A percentile compares a stretch with the other conserved stretches of the same genome.
Conservation (phyloP, 2,113 vertebrate species). For the Elephas maximus region DNA sequence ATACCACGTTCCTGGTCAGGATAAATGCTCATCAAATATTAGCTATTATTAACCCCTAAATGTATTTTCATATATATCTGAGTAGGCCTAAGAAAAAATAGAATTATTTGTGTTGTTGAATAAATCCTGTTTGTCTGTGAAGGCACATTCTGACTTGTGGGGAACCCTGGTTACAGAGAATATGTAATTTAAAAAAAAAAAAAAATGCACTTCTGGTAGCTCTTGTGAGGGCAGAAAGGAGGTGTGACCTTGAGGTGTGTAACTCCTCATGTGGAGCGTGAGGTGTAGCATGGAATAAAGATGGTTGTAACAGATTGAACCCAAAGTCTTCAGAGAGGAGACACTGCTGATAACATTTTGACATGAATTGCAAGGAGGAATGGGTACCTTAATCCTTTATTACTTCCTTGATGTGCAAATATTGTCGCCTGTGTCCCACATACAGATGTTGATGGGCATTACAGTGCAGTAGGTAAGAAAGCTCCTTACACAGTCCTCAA, state of each 20-base stretch:
- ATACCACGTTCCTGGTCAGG: neutral
- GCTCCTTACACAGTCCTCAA: neutral
- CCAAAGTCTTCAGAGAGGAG: neutral
- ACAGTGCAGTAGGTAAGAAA: neutral
- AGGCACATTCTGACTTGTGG: conserved; percentile 44
- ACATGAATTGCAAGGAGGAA: neutral
- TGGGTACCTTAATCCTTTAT: neutral
- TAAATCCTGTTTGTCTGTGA: conserved; percentile 27
- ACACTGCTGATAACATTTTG: neutral
- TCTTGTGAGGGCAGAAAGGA: neutral
- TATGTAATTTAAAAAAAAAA: conserved; percentile 15
- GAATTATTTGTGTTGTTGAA: neutral
- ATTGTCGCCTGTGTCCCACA: neutral
- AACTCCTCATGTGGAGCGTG: neutral
- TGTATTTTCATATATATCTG: conserved; percentile 31
- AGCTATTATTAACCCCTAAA: neutral
- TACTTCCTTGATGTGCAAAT: neutral
- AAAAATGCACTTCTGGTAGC: neutral
- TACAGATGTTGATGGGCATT: neutral
- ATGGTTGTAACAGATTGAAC: neutral
- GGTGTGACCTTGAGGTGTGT: neutral
- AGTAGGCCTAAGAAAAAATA: conserved; percentile 26
- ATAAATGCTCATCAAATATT: conserved; percentile 1
- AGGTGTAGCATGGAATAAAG: neutral
- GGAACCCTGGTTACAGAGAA: neutral